These are phyloP conservation scores for Drosophila macrospina DNA, from an alignment of 2,888 invertebrate species.

Conservation along the genomic window DNA sequence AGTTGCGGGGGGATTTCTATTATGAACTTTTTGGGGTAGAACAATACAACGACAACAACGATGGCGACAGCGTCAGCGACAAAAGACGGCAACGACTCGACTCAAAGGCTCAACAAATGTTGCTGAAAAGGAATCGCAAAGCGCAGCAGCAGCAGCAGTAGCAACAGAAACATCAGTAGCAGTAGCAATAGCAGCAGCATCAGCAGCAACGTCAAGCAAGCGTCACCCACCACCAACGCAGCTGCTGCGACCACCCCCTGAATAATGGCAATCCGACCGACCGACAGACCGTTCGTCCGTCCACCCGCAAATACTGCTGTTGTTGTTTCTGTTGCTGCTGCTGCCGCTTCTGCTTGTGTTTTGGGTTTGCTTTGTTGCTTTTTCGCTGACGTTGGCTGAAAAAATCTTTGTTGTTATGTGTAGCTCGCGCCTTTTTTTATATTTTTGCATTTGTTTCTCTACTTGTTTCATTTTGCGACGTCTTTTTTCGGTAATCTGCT, in stretches of 20 bases:
- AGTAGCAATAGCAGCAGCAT: slow-evolving; percentile 41
- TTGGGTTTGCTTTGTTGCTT: slow-evolving; percentile 58
- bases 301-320: slow-evolving; percentile 21
- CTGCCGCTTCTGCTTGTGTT: slow-evolving; percentile 27
- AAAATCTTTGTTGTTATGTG: slow-evolving; percentile 37
- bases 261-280: slow-evolving; percentile 25
- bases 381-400: slow-evolving; percentile 69
- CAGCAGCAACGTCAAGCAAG: slow-evolving; percentile 39
- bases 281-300: slow-evolving; percentile 23
- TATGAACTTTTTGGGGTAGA: slow-evolving; percentile 72
- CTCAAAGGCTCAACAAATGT: slow-evolving; percentile 78
- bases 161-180: slow-evolving; percentile 24
- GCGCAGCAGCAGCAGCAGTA: slow-evolving; percentile 61
- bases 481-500: slow-evolving; percentile 22
- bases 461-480: slow-evolving; percentile 9
- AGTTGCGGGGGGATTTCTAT: slow-evolving; percentile 54
- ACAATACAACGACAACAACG: slow-evolving; percentile 58
- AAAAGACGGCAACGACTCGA: slow-evolving; percentile 55
- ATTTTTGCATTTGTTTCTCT: slow-evolving; percentile 43
- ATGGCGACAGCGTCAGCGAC: slow-evolving; percentile 30
- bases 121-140: slow-evolving; percentile 74
- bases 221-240: slow-evolving; percentile 74
- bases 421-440: slow-evolving; percentile 59
- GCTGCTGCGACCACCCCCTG: slow-evolving; percentile 55
- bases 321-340: slow-evolving; percentile 21